Percentiles rank a stretch among this genome's conserved stretches.
These are phyloP conservation scores for Neoarius graeffei DNA, from an alignment of 2,113 vertebrate species.

Conservation along the genomic window DNA sequence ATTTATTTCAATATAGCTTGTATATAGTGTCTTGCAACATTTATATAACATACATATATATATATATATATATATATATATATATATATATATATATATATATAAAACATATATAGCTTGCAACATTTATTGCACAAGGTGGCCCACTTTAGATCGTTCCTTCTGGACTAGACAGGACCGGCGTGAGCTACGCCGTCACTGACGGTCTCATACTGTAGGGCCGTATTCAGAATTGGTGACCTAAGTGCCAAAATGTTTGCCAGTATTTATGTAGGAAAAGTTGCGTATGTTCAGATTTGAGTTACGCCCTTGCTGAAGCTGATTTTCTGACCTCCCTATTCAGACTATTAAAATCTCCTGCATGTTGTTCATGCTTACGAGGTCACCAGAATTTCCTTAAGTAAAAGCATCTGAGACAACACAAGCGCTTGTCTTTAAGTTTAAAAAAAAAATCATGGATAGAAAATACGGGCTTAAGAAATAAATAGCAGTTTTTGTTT, in stretches of 20 bases:
- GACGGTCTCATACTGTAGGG: too few relatives aligned
- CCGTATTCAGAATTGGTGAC: neutral
- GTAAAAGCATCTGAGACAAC: neutral
- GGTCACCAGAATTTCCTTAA: neutral
- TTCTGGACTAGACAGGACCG: too few relatives aligned
- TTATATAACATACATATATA: too few relatives aligned
- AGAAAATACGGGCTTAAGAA: neutral
- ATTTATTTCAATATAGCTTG: too few relatives aligned
- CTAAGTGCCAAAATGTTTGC: neutral
- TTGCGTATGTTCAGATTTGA: neutral
- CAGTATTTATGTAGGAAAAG: neutral
- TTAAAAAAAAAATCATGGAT: neutral
- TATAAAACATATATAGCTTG: too few relatives aligned
- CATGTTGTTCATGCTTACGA: neutral
- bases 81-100: too few relatives aligned
- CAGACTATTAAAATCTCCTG: neutral
- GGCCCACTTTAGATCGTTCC: too few relatives aligned
- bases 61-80: too few relatives aligned
- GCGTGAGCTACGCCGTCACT: too few relatives aligned
- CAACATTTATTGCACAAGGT: too few relatives aligned
- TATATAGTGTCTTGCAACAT: too few relatives aligned
- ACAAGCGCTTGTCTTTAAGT: neutral
- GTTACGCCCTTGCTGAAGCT: neutral
- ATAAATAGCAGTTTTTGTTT: neutral
- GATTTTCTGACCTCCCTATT: neutral